A percentile compares a stretch with the other conserved stretches of the same genome.
Evolutionary conservation across 2,888 invertebrate species (phyloP).

Genomic region (Spilarctia lutea): DNA sequence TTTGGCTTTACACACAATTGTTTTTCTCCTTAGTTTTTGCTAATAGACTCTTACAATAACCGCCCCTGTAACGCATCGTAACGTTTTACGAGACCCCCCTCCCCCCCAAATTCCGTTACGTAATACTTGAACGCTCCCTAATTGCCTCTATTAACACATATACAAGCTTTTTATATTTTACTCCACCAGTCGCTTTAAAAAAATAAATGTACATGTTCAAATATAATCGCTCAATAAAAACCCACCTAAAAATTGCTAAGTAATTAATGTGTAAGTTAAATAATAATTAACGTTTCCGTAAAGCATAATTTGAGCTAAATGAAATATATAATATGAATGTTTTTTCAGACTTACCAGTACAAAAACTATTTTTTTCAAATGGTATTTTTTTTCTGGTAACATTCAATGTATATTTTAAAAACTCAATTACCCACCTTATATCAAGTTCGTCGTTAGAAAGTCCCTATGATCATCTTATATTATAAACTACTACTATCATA

Average conservation of each 20-base stretch:
- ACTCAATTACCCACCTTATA: neutral
- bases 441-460: neutral
- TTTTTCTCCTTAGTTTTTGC: no score
- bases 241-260: neutral
- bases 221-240: neutral
- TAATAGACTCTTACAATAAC: no score
- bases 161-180: neutral
- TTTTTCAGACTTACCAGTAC: neutral
- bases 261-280: neutral
- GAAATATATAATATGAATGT: neutral
- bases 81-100: no score
- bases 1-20: no score
- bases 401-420: neutral
- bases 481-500: neutral
- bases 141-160: neutral
- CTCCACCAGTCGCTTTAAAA: neutral
- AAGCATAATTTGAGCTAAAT: neutral
- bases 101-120: no score
- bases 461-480: neutral
- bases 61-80: no score
- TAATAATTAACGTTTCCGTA: neutral
- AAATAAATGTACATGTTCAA: neutral
- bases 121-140: no score
- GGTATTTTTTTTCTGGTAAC: neutral
- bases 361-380: neutral